Evolutionary conservation across 2,113 vertebrate species (phyloP).

Genomic region (Glaucidium brasilianum): DNA sequence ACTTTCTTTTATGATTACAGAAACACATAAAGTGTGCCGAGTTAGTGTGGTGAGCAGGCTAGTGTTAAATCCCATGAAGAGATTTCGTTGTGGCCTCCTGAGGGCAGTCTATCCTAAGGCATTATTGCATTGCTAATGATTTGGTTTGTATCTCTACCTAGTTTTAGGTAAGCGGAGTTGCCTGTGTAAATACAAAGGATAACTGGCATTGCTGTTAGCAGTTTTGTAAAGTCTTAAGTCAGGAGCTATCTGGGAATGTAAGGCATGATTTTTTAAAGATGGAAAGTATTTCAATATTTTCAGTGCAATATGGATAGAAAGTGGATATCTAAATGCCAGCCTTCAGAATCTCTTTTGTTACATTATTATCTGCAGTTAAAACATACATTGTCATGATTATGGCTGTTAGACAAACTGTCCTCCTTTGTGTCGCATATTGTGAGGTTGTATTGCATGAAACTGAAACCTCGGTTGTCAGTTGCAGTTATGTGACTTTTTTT

Average conservation of each 20-base stretch:
- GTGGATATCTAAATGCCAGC: not conserved
- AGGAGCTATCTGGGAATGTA: not conserved
- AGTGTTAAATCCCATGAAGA: not conserved
- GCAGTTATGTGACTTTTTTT: not conserved
- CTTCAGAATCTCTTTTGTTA: not conserved
- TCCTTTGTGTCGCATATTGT: not conserved
- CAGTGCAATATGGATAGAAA: not conserved
- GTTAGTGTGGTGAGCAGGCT: not conserved
- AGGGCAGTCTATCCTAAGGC: constrained; percentile 54
- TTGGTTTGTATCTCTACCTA: not conserved
- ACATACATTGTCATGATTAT: not conserved
- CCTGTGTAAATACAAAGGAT: not conserved
- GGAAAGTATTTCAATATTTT: not conserved
- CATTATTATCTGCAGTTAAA: not conserved
- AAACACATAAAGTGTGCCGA: not conserved
- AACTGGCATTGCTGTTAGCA: not conserved
- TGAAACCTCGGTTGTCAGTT: not conserved
- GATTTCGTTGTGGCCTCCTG: constrained; percentile 7
- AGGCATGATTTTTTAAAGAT: not conserved
- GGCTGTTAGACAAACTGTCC: not conserved
- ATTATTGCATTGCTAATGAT: not conserved
- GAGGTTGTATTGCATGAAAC: not conserved
- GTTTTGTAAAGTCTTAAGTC: not conserved
- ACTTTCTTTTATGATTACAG: not conserved
- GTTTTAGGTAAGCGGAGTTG: not conserved